phyloP scores from a whole-genome alignment of 2,113 vertebrate species.

The Ammodytes dubius region DNA sequence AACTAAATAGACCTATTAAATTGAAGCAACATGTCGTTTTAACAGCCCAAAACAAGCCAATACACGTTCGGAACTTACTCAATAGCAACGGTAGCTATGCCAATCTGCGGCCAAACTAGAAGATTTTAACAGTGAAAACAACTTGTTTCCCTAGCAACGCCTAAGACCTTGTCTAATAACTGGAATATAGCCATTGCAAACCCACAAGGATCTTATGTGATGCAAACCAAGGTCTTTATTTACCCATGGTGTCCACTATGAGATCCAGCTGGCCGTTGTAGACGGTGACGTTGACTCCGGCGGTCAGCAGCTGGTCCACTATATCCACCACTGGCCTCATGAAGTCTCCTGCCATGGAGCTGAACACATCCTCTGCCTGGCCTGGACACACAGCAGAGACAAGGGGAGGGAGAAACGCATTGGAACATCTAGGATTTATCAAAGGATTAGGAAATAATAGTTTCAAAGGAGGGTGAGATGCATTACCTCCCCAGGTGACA shows the following conservation, averaged over 20 bases:
- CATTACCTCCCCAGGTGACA: slow-evolving; percentile 94
- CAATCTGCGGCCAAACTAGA: too few relatives aligned
- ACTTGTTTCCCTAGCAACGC: too few relatives aligned
- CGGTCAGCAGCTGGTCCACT: slow-evolving; percentile 89
- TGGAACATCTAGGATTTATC: too few relatives aligned
- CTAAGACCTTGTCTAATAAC: too few relatives aligned
- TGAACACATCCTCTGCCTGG: slow-evolving; percentile 89
- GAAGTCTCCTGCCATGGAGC: slow-evolving; percentile 92
- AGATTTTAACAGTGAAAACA: too few relatives aligned
- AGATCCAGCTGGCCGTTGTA: slow-evolving; percentile 98
- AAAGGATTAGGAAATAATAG: background rate
- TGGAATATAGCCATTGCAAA: too few relatives aligned
- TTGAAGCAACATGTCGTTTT: too few relatives aligned
- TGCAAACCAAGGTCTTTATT: background rate
- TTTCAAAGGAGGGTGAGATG: background rate
- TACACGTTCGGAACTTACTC: too few relatives aligned
- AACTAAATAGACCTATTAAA: too few relatives aligned
- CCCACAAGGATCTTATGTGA: too few relatives aligned
- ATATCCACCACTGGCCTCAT: slow-evolving; percentile 92
- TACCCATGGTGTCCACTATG: slow-evolving; percentile 97
- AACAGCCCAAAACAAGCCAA: too few relatives aligned
- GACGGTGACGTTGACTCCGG: slow-evolving; percentile 90
- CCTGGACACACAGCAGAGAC: slow-evolving; percentile 76
- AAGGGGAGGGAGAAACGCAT: background rate
- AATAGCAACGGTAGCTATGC: too few relatives aligned